phyloP scores from a whole-genome alignment of 1,140 invertebrate genomes.

The Episyrphus balteatus region DNA sequence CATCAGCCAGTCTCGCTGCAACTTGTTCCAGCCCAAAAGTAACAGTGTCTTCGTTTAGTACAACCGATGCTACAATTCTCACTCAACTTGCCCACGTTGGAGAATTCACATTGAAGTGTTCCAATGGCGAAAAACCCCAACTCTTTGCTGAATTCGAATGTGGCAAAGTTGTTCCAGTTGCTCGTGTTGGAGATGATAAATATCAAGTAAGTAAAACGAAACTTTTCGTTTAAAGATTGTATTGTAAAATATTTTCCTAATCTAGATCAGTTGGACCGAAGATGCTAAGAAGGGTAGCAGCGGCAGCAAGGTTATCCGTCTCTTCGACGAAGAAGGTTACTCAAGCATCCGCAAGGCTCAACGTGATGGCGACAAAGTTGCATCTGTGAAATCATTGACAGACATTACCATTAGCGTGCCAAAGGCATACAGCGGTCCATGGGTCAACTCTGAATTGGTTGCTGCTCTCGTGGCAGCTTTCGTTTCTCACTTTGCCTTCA shows the following conservation, averaged over 20 bases:
- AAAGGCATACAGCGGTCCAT: constrained; percentile 81
- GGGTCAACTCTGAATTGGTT: constrained; percentile 84
- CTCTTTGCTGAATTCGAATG: constrained; percentile 74
- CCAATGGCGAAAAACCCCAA: constrained; percentile 47
- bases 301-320: constrained; percentile 66
- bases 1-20: constrained; percentile 4
- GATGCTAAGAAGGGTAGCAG: constrained; percentile 67
- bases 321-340: constrained; percentile 87
- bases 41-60: constrained; percentile 65
- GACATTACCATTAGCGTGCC: constrained; percentile 68
- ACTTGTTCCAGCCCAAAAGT: constrained; percentile 52
- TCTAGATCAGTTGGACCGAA: constrained; percentile 83
- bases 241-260: neutral
- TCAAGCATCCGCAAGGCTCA: constrained; percentile 65
- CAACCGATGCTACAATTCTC: constrained; percentile 80
- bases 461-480: constrained; percentile 66
- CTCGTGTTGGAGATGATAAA: constrained; percentile 59
- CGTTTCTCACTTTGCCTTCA: constrained; percentile 78
- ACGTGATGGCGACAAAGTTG: constrained; percentile 53
- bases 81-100: constrained; percentile 69
- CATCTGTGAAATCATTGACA: constrained; percentile 58
- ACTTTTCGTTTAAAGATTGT: neutral
- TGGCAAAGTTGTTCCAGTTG: constrained; percentile 68
- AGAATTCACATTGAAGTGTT: constrained; percentile 61
- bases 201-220: constrained; percentile 54